Evolutionary conservation across 2,797 vertebrate species (phyloP), one percentile per base, ranked within the genome.

Genomic region (Myiothlypis coronata): DNA sequence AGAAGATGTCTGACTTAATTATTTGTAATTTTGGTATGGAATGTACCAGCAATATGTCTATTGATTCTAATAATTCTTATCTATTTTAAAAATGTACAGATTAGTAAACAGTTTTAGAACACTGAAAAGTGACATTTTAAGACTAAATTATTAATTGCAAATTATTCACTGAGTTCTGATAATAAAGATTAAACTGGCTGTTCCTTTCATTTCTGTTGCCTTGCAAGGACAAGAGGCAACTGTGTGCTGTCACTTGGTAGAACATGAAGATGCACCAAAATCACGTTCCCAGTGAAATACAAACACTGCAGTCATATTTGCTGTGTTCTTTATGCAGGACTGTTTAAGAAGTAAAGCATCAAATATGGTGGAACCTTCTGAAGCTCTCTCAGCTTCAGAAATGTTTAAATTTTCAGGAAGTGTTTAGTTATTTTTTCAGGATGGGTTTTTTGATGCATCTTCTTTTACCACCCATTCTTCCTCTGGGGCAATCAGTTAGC

Each of bases 111-210:
- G 50, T 59, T 85, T 78, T 39, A 35, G 8, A 89, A 77, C 30
- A 56, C 57, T 26, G 43, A 57, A 79, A 91, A 71, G 30, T 30
- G 28, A 74, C 22, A 41, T 68, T 81, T 90, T 89, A 90, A 87
- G 75, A 70, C 37, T 83, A 82, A 89, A 94, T 82, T 91, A 68
- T 83, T 89, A 41, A 68, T 83, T 79, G 14, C 12, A 85, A 87
- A 89, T 91, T 85, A 93, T 85, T 94, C 67, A 30, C 28, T 81
- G 64, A 67, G 39, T 69, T 93, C 70, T 87, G 69, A 60, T 87
- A 75, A 30, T 32, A n/a, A 6, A 81, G 43, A 79, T 74, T 61
- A 76, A 83, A 71, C 4, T 19, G 34, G 27, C 47, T 85, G n/a
- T 50, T 94, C 34, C 32, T 76, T 96, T 85, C 47, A 83, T 90